Conservation (phyloP, 2,113 vertebrate species). For the Bubalus kerabau region DNA sequence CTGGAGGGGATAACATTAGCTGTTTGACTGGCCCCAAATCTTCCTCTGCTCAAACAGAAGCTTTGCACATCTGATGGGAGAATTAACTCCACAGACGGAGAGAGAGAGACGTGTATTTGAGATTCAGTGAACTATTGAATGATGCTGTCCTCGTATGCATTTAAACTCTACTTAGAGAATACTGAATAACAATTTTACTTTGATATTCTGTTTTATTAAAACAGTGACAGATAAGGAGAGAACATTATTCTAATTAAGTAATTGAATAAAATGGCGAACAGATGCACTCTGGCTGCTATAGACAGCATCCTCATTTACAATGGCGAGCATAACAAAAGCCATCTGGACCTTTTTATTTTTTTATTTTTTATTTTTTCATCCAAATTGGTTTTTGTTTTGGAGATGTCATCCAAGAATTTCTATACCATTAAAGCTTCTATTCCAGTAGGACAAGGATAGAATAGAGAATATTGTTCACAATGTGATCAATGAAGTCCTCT, state of each 20-base stretch:
- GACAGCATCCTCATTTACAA: conserved; percentile 37
- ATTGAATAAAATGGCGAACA: conserved; percentile 66
- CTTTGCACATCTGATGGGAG: background rate
- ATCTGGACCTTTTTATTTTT: conserved; percentile 14
- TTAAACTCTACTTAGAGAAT: conserved; percentile 36
- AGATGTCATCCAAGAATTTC: conserved; percentile 60
- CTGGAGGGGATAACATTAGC: background rate
- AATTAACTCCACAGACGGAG: background rate
- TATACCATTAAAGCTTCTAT: background rate
- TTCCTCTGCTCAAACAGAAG: background rate
- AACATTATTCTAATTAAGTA: conserved; percentile 63
- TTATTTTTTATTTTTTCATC: conserved; percentile 37
- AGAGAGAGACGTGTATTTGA: background rate
- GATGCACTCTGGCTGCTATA: conserved; percentile 61
- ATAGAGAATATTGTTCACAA: background rate
- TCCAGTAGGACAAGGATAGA: background rate
- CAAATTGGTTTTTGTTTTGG: conserved; percentile 59
- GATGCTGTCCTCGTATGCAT: background rate
- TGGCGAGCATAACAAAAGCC: conserved; percentile 49
- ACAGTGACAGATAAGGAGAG: conserved; percentile 54
- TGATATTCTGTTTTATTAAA: conserved; percentile 53
- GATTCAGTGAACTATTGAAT: background rate
- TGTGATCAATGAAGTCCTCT: background rate
- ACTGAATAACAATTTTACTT: conserved; percentile 41
- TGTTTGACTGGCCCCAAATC: background rate